Base-by-base conservation (phyloP, 2,888 invertebrate species). In the Scelioninae gen. 1 region DNA sequence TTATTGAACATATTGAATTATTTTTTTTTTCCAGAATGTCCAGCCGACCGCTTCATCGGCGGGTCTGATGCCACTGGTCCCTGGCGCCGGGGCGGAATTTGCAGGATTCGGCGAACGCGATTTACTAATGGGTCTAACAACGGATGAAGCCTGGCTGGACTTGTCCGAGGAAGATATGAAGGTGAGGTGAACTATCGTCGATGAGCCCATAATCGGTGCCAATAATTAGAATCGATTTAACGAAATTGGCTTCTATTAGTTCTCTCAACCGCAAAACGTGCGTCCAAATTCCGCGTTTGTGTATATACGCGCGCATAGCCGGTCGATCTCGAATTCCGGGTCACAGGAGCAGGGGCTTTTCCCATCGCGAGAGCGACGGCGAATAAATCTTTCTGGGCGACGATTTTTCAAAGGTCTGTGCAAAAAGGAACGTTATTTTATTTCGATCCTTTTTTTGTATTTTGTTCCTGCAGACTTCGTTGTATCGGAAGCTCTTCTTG, bases 61-160 rank as follows among this genome's bases (percentile, higher is more conserved):
- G 84, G 94, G 94, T 47, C 93, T 95, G 51, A 94, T 94, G 53
- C 95, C 95, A 6, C 94, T 95, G 58, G 94, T 95, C 34, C 94
- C 94, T 53, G 95, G 96, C 58, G 95, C 96, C 68, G 96, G 96
- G 78, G 95, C 95, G 92, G 97, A 96, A 92, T 94, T 96, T 85
- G 96, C 97, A 10, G 96, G 96, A 90, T 97, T 97, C 92, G 95
- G 96, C 1, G 95, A 96, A 85, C 94, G 96, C 87, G 97, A 97
- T 92, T 94, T 98, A 49, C 93, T 98, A 81, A 96, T 98, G 91
- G 97, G 97, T 74, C 94, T 97, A 45, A 97, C 97, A 58, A 95
- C 96, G 65, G 94, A 94, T 93, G 92, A 94, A 91, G 94, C 94
- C 31, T 94, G 94, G 91, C 87, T 93, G 68, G 93, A 93, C 82